Conservation (phyloP, 2,888 invertebrate genomes). For the Leptothorax acervorum region DNA sequence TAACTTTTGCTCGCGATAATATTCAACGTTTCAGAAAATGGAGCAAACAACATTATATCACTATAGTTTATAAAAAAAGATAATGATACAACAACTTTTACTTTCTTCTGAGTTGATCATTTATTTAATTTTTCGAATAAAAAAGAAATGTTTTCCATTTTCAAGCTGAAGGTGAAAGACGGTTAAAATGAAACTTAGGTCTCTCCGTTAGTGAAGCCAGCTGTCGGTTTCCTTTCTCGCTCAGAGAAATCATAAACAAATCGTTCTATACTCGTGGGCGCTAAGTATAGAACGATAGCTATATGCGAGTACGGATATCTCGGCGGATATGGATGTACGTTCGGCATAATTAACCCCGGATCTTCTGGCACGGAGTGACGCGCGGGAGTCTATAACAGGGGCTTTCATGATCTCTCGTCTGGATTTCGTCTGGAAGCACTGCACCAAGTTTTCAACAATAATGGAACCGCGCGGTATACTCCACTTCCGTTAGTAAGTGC, state of each 20-base stretch:
- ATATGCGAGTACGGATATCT: conserved; percentile 18
- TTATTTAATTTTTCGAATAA: background rate
- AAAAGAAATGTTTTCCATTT: background rate
- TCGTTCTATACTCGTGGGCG: background rate
- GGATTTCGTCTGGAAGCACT: conserved; percentile 55
- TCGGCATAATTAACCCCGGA: conserved; percentile 35
- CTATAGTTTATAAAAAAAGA: background rate
- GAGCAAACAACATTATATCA: background rate
- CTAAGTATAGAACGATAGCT: conserved; percentile 33
- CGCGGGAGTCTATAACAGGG: conserved; percentile 29
- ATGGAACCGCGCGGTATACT: conserved; percentile 20
- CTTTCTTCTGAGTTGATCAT: background rate
- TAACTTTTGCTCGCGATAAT: background rate
- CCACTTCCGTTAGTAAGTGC: conserved; percentile 28
- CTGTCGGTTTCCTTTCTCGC: conserved; percentile 27
- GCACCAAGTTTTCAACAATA: conserved; percentile 35
- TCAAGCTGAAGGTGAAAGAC: background rate
- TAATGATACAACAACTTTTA: background rate
- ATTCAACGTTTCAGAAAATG: background rate
- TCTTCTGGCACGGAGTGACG: conserved; percentile 17
- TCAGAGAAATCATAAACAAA: conserved; percentile 25
- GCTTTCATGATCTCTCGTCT: conserved; percentile 35
- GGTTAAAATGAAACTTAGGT: background rate
- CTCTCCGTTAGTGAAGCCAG: background rate
- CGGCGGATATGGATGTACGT: conserved; percentile 6